Percentiles rank a stretch among this genome's conserved stretches.
These are phyloP conservation scores for Globodera ellingtonae DNA, from an alignment of 1,140 invertebrate genomes.

Conservation along the genomic window DNA sequence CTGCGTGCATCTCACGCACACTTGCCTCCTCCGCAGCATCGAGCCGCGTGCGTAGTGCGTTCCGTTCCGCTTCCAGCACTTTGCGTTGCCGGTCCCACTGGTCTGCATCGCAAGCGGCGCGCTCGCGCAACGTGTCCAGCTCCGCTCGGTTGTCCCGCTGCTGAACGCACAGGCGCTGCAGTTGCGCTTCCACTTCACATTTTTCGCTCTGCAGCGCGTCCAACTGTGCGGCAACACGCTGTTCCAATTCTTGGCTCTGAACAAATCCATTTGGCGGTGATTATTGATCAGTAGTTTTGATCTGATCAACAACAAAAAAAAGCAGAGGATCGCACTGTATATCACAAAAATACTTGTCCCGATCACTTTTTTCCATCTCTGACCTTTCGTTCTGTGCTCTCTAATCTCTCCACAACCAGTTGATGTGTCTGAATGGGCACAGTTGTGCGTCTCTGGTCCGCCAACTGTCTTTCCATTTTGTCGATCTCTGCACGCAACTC, in stretches of 20 bases:
- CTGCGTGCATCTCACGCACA: conserved; percentile 12
- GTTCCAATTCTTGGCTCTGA: conserved; percentile 31
- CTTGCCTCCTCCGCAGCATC: conserved; percentile 39
- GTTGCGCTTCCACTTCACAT: conserved; percentile 25
- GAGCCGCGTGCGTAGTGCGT: conserved; percentile 27
- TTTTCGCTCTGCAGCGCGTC: conserved; percentile 31
- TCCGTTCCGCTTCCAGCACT: conserved; percentile 32
- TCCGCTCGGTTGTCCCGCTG: conserved; percentile 31
- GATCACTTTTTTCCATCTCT: not conserved
- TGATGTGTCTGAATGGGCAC: conserved; percentile 13
- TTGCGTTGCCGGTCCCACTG: conserved; percentile 35
- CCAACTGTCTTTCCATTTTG: conserved; percentile 28
- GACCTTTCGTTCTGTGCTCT: conserved; percentile 7
- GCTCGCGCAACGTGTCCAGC: conserved; percentile 36
- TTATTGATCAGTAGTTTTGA: no score
- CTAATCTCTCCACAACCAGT: conserved; percentile 19
- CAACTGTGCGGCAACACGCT: conserved; percentile 23
- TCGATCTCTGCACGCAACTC: conserved; percentile 15
- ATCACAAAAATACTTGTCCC: no score
- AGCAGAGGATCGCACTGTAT: no score
- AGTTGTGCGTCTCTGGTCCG: conserved; percentile 23
- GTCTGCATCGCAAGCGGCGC: conserved; percentile 2
- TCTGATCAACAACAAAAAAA: no score
- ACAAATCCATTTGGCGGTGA: not conserved
- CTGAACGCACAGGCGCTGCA: conserved; percentile 2